These are phyloP conservation scores for Sebastes elongatus DNA, from an alignment of 2,797 vertebrate species.

Conservation along the genomic window DNA sequence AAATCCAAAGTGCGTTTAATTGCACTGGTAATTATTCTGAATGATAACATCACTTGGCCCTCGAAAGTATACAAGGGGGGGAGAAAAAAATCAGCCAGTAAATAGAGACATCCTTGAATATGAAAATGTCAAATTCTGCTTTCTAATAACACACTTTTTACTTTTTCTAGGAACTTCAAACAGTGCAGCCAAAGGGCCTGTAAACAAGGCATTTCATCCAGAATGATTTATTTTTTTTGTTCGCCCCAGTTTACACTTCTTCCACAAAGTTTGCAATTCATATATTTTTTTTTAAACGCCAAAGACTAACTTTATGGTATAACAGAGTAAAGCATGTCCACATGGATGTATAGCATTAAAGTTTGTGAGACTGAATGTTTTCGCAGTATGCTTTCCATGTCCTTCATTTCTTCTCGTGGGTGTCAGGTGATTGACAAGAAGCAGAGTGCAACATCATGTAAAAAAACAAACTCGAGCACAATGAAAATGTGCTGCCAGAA, in stretches of 20 bases:
- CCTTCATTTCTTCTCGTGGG: background rate
- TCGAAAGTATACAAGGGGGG: background rate
- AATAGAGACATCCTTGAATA: constrained; percentile 1
- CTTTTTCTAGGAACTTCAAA: background rate
- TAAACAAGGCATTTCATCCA: background rate
- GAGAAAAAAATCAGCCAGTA: background rate
- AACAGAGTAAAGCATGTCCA: constrained; percentile 1
- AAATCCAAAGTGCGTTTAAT: constrained; percentile 14
- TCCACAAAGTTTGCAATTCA: background rate
- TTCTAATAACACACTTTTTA: background rate
- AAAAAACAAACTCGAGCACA: background rate
- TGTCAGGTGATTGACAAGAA: constrained; percentile 35
- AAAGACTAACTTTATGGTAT: background rate
- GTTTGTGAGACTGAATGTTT: background rate
- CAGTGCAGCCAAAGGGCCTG: background rate
- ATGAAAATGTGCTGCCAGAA: constrained; percentile 7
- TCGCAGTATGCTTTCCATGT: background rate
- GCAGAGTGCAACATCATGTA: constrained; percentile 9
- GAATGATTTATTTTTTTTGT: background rate
- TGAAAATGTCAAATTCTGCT: background rate
- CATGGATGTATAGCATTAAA: background rate
- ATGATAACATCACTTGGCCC: constrained; percentile 18
- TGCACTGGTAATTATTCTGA: constrained; percentile 25
- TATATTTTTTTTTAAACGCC: background rate
- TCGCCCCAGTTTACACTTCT: background rate